Evolutionary conservation across 2,888 invertebrate genomes (phyloP).

Genomic region (Euplexia lucipara): DNA sequence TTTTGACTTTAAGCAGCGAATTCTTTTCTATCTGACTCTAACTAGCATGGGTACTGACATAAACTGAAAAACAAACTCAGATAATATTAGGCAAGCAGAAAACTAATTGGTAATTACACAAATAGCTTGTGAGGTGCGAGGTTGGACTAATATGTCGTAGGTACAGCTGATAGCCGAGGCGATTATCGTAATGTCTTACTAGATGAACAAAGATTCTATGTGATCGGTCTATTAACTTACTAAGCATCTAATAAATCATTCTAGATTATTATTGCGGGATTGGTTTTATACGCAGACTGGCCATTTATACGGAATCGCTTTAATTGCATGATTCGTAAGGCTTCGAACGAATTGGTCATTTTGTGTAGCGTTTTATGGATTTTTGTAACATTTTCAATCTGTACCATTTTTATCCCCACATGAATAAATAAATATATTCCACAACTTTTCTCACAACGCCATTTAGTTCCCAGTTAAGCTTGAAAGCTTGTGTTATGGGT

Average conservation of each 20-base stretch:
- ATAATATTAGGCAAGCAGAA: slow-evolving; percentile 18
- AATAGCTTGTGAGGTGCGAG: slow-evolving; percentile 49
- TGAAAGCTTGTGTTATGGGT: no score
- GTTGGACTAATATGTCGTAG: slow-evolving; percentile 56
- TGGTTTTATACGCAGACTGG: slow-evolving; percentile 20
- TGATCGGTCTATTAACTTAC: slow-evolving; percentile 60
- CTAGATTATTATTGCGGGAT: slow-evolving; percentile 48
- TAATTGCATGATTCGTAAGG: slow-evolving; percentile 3
- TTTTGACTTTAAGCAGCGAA: no score
- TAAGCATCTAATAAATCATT: slow-evolving; percentile 52
- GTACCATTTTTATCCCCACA: no score
- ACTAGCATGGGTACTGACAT: background rate
- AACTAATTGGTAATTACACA: slow-evolving; percentile 53
- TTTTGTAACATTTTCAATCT: background rate
- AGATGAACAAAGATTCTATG: slow-evolving; percentile 52
- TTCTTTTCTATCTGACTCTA: background rate
- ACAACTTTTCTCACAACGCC: no score
- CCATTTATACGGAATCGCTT: slow-evolving; percentile 1
- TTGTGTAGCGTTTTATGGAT: background rate
- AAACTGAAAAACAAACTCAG: background rate
- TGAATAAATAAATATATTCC: no score
- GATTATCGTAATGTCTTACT: slow-evolving; percentile 68
- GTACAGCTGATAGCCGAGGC: slow-evolving; percentile 56
- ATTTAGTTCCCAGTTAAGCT: no score
- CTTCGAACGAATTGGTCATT: background rate